phyloP scores from a whole-genome alignment of 2,797 vertebrate species.

The Aplochiton taeniatus region DNA sequence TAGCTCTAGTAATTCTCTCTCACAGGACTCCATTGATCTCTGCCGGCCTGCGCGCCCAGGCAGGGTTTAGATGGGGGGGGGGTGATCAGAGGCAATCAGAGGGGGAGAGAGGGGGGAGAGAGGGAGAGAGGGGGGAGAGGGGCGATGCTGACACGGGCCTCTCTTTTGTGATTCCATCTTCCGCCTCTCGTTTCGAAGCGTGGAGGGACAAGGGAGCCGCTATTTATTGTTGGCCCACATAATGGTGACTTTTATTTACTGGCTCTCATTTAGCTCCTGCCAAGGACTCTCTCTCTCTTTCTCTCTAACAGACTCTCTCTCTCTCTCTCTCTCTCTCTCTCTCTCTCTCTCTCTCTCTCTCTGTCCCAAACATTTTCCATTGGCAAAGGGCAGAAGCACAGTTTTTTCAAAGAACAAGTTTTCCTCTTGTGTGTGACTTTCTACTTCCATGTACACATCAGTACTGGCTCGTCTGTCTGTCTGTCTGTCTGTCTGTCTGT shows the following conservation, averaged over 20 bases:
- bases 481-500: not conserved
- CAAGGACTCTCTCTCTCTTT: constrained; percentile 60
- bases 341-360: constrained; percentile 20
- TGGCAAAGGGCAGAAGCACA: no score
- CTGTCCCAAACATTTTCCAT: not conserved
- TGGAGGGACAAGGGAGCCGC: constrained; percentile 68
- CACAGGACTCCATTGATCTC: constrained; percentile 72
- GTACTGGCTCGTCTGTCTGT: not conserved
- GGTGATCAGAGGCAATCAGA: constrained; percentile 30
- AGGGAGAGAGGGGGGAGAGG: constrained; percentile 57
- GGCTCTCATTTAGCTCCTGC: constrained; percentile 68
- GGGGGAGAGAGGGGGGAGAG: constrained; percentile 34
- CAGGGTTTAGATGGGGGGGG: constrained; percentile 58
- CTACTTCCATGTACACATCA: not conserved
- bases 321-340: constrained; percentile 15
- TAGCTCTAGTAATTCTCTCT: constrained; percentile 56
- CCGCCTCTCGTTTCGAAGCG: constrained; percentile 71
- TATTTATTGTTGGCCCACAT: constrained; percentile 75
- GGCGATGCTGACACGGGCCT: constrained; percentile 61
- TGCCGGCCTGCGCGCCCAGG: constrained; percentile 59
- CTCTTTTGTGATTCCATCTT: constrained; percentile 74
- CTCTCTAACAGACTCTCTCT: not conserved
- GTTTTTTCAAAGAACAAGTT: no score
- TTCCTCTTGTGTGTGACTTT: not conserved
- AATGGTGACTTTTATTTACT: constrained; percentile 79